Percentiles rank a stretch among this genome's conserved stretches.
These are phyloP conservation scores for Melanocharis versteri DNA, from an alignment of 2,113 vertebrate genomes.

Conservation along the genomic window DNA sequence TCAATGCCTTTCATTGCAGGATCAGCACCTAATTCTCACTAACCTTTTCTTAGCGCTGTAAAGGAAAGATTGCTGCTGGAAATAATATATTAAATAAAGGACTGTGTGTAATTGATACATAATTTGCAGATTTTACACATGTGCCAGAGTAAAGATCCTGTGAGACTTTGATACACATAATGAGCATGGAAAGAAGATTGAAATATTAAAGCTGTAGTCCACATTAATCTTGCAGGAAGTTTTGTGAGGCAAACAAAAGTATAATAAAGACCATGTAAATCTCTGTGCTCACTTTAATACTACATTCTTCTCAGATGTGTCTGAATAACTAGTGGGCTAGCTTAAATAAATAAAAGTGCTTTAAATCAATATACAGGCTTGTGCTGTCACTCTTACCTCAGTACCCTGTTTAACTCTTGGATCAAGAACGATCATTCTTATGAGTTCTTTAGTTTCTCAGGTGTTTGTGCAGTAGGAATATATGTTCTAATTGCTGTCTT, in stretches of 20 bases:
- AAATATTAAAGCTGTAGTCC: not conserved
- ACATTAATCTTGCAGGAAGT: not conserved
- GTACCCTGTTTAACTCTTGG: not conserved
- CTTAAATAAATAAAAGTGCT: not conserved
- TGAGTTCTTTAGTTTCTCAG: not conserved
- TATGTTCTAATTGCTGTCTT: not conserved
- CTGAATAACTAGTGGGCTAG: not conserved
- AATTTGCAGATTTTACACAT: not conserved
- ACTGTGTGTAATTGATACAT: not conserved
- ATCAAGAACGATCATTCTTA: not conserved
- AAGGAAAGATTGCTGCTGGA: not conserved
- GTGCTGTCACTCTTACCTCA: not conserved
- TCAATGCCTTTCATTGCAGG: not conserved
- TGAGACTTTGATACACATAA: fast-evolving
- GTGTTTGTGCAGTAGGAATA: not conserved
- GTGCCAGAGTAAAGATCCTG: not conserved
- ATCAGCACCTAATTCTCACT: not conserved
- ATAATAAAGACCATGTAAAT: not conserved
- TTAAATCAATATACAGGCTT: not conserved
- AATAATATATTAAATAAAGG: not conserved
- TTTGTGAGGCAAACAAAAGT: not conserved
- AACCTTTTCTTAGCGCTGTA: not conserved
- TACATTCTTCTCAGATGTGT: not conserved
- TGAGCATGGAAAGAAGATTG: not conserved
- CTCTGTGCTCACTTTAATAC: not conserved